Evolutionary conservation across 2,113 vertebrate species (phyloP).

Genomic region (Cololabis saira): DNA sequence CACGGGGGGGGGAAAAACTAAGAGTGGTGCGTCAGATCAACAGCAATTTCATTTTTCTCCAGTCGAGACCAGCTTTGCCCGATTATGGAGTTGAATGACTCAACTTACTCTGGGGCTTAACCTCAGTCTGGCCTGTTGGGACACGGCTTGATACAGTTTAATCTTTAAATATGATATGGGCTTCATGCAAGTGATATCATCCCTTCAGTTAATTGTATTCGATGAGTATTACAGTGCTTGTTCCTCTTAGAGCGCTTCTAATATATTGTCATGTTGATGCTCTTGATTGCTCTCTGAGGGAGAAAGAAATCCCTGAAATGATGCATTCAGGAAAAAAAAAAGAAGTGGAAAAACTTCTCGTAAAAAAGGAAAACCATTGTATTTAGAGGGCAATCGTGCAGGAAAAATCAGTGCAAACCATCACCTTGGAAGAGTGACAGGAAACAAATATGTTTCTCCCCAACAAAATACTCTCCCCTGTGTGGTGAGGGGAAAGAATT

Average conservation of each 20-base stretch:
- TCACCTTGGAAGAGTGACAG: slow-evolving; percentile 41
- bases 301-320: neutral
- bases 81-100: slow-evolving; percentile 68
- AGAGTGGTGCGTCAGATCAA: neutral
- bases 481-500: slow-evolving; percentile 1
- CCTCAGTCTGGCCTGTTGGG: slow-evolving; percentile 39
- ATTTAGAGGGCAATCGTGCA: slow-evolving; percentile 25
- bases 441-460: slow-evolving; percentile 21
- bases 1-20: neutral
- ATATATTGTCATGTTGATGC: slow-evolving; percentile 12
- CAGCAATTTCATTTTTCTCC: slow-evolving; percentile 14
- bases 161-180: slow-evolving; percentile 73
- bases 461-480: slow-evolving; percentile 41
- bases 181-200: slow-evolving; percentile 63
- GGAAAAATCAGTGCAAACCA: slow-evolving; percentile 55
- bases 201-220: slow-evolving; percentile 35
- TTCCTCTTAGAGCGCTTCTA: neutral
- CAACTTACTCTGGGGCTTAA: slow-evolving; percentile 73
- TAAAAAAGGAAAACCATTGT: slow-evolving; percentile 1
- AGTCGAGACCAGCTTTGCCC: slow-evolving; percentile 50
- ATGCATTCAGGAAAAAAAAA: neutral
- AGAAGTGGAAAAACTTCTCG: slow-evolving; percentile 8
- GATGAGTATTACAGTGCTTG: slow-evolving; percentile 28
- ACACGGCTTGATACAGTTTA: slow-evolving; percentile 50
- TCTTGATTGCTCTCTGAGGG: slow-evolving; percentile 20